Evolutionary conservation across 2,888 invertebrate genomes (phyloP), one percentile per base, ranked within the genome.

Genomic region (Mechanitis mazaeus): DNA sequence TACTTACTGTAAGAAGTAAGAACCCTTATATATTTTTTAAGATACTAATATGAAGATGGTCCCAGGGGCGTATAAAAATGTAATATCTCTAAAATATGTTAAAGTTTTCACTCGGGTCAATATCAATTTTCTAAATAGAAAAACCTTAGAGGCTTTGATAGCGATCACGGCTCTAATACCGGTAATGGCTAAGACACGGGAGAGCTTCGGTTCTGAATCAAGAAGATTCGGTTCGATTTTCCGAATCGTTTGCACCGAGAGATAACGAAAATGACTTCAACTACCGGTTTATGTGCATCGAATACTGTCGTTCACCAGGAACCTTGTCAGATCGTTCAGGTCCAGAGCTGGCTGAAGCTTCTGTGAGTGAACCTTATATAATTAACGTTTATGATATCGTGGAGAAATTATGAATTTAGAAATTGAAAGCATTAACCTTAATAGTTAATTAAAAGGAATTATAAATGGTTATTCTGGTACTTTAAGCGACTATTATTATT

Each of bases 161-260:
- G 62, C 66, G 61, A 70, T 69, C 68, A 61, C 46, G 63, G 64
- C 64, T 76, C 78, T 86, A 87, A 88, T 87, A 85, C 83, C 82
- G 81, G 87, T 88, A 88, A 88, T 88, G 85, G 87, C 80, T 77
- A 72, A 76, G 79, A 75, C 70, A 69, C 70, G 71, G 70, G 68
- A 56, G 54, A 46, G 59, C 4, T 46, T 54, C 56, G 61, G 61
- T 11, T 57, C 54, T 7, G 45, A 56, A 54, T n/a, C 28, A 4
- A n/a, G 47, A 54, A 33, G 53, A 6, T 75, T 76, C 75, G 76
- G 80, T 83, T 85, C 86, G 84, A 87, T 89, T 87, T 89, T 87
- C 86, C 87, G 79, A 85, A 82, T 81, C 86, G 86, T 87, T 89
- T 84, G 82, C 84, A 74, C 74, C 80, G 78, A 72, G 72, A 81